A percentile compares a stretch with the other conserved stretches of the same genome.
Evolutionary conservation across 1,140 invertebrate species (phyloP).

Genomic region (Lordiphosa stackelbergi): DNA sequence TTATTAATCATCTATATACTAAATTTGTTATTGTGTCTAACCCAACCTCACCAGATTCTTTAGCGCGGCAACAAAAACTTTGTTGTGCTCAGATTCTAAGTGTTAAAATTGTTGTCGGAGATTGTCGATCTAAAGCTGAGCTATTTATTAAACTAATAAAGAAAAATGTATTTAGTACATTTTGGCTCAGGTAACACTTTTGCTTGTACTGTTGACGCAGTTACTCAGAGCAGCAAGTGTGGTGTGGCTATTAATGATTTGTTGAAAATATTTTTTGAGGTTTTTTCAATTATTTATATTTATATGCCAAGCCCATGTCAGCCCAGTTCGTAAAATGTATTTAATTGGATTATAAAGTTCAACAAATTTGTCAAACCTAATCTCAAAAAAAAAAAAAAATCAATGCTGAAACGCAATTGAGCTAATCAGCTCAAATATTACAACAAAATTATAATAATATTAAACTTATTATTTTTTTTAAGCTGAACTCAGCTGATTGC

Average conservation of each 20-base stretch:
- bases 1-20: too few species aligned
- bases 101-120: too few species aligned
- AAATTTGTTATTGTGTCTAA: too few species aligned
- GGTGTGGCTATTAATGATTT: too few species aligned
- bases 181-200: too few species aligned
- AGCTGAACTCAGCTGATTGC: background rate
- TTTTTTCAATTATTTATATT: slow-evolving; percentile 4
- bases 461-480: background rate
- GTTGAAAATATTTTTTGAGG: background rate
- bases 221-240: too few species aligned
- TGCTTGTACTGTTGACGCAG: too few species aligned
- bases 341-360: slow-evolving; percentile 24
- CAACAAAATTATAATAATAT: slow-evolving; percentile 1
- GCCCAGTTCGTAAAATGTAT: slow-evolving; percentile 30
- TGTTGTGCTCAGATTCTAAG: too few species aligned
- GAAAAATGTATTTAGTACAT: background rate
- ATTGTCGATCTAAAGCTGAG: too few species aligned
- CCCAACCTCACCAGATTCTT: too few species aligned
- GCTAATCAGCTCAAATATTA: slow-evolving; percentile 23
- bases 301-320: slow-evolving; percentile 4
- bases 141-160: background rate
- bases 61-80: too few species aligned
- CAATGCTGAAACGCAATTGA: slow-evolving; percentile 25
- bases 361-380: slow-evolving; percentile 30
- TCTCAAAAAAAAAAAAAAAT: too few species aligned